Base-by-base conservation (phyloP, 2,888 invertebrate genomes). In the Flexamia atlantica region DNA sequence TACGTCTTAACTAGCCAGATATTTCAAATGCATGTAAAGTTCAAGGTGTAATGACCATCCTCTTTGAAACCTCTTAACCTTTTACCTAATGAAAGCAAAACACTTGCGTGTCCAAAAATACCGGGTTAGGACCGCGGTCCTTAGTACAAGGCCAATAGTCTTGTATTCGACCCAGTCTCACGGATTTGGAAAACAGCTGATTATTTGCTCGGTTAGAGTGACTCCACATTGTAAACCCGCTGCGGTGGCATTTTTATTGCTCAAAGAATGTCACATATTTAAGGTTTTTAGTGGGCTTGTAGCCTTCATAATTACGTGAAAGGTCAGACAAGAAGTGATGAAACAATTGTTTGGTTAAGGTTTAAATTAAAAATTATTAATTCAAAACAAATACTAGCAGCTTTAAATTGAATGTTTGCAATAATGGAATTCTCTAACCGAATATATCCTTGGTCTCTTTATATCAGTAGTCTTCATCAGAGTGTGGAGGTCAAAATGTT, bases 31-130 rank as follows among this genome's bases (percentile, higher is more conserved):
- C n/a, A n/a, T n/a, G n/a, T n/a, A 64, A 64, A 64, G 64, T 64
- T 64, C 64, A 64, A 64, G 64, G 64, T 9, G 20, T 14, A 64
- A 7, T 20, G 3, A 12, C 23, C 25, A 30, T 64, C 30, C 28
- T 28, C 57, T 5, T 17, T 64, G 0, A 28, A 20, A 10, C 25
- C 30, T 0, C 64, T 64, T 28, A 64, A 64, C 64, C 64, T 64
- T 64, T 64, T 23, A 20, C 64, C 28, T 64, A 30, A 64, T 64
- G 64, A 64, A 64, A 64, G 64, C 64, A 64, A 64, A 28, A 17
- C 64, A 64, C 64, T 64, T 64, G 64, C 64, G 64, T 64, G 64
- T 64, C 64, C 64, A 28, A 64, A 64, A 64, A 64, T 30, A 64
- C 28, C 30, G 30, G 64, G 10, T 60, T 25, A 9, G 60, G 9